phyloP scores from a whole-genome alignment of 2,888 invertebrate genomes.

The Nymphalis c-album region DNA sequence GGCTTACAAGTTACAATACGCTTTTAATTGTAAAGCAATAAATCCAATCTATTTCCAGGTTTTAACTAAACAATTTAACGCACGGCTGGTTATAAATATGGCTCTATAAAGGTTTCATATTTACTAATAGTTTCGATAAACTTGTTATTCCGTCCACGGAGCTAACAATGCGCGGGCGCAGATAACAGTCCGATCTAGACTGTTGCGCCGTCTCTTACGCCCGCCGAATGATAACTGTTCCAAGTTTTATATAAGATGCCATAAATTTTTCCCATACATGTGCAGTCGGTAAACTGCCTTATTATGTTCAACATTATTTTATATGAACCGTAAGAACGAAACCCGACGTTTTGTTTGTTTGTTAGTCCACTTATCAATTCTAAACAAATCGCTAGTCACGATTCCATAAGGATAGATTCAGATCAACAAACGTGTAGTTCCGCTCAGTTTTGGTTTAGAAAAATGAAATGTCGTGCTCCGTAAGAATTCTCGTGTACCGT shows the following conservation, averaged over 20 bases:
- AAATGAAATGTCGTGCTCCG: conserved; percentile 41
- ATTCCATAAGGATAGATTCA: conserved; percentile 55
- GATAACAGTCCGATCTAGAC: conserved; percentile 66
- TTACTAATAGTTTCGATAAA: conserved; percentile 68
- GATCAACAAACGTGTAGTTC: conserved; percentile 47
- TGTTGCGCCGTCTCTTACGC: conserved; percentile 56
- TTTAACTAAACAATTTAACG: conserved; percentile 28
- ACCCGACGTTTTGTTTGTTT: conserved; percentile 50
- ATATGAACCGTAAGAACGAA: conserved; percentile 36
- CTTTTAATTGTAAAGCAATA: conserved; percentile 20
- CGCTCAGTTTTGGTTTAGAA: conserved; percentile 41
- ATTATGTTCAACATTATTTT: conserved; percentile 50
- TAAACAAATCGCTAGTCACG: conserved; percentile 65
- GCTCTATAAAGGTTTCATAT: conserved; percentile 67
- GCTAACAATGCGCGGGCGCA: conserved; percentile 70
- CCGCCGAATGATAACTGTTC: conserved; percentile 69
- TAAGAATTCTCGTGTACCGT: conserved; percentile 41
- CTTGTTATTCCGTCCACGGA: conserved; percentile 74
- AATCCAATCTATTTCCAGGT: conserved; percentile 22
- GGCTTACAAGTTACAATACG: not conserved
- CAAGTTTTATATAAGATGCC: conserved; percentile 45
- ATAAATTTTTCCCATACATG: conserved; percentile 66
- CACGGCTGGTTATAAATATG: conserved; percentile 50
- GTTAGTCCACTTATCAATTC: conserved; percentile 56
- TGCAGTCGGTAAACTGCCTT: conserved; percentile 59